Percentiles rank a stretch among this genome's conserved stretches.
These are phyloP conservation scores for Jordanella pulchra DNA, from an alignment of 2,797 vertebrate genomes.

Conservation along the genomic window DNA sequence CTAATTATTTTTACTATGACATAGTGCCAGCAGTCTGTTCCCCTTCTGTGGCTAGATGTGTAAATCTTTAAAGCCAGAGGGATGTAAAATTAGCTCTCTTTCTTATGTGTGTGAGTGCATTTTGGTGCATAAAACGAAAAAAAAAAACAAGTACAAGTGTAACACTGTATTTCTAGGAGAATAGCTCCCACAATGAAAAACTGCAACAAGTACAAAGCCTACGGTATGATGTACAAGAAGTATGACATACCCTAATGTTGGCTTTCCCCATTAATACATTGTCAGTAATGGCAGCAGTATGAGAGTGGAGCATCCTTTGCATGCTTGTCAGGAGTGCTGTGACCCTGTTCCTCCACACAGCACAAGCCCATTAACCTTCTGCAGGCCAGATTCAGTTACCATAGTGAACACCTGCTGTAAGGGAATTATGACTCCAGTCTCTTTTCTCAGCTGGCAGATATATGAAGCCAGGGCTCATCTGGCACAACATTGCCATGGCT, in stretches of 20 bases:
- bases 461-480: conserved; percentile 64
- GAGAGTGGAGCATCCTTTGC: conserved; percentile 68
- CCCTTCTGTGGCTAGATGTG: conserved; percentile 58
- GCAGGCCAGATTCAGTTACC: conserved; percentile 74
- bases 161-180: conserved; percentile 47
- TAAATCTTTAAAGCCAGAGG: conserved; percentile 59
- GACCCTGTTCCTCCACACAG: conserved; percentile 77
- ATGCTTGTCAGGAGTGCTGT: conserved; percentile 75
- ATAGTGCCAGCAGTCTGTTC: conserved; percentile 49
- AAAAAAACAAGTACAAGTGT: conserved; percentile 37
- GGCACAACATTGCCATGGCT: conserved; percentile 56
- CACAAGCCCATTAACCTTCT: conserved; percentile 80
- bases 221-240: conserved; percentile 59
- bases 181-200: conserved; percentile 47
- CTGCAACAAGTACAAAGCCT: conserved; percentile 53
- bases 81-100: conserved; percentile 60
- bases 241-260: conserved; percentile 73
- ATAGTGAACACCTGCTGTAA: conserved; percentile 79
- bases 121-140: conserved; percentile 24
- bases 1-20: conserved; percentile 59
- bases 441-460: conserved; percentile 68
- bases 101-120: conserved; percentile 38
- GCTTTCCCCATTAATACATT: conserved; percentile 72
- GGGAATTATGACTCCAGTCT: conserved; percentile 73
- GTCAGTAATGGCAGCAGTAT: conserved; percentile 70